A percentile compares a stretch with the other conserved stretches of the same genome.
Conservation (phyloP, 2,113 vertebrate genomes). For the Cricetomys ansorgei region DNA sequence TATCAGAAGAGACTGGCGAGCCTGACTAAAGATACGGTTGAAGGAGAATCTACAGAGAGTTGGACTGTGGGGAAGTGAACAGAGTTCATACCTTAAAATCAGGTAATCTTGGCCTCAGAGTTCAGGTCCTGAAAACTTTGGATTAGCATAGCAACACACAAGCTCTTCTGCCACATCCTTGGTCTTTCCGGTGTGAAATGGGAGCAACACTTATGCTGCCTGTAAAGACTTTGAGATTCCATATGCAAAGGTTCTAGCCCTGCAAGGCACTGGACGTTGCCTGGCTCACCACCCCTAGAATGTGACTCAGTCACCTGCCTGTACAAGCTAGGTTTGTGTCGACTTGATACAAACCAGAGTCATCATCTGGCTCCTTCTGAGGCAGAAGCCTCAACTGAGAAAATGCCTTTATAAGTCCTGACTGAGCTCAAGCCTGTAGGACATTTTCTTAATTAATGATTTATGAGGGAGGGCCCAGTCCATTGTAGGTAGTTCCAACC, state of each 20-base stretch:
- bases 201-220: not conserved
- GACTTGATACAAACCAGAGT: not conserved
- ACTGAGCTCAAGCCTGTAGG: not conserved
- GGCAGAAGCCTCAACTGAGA: not conserved
- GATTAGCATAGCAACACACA: not conserved
- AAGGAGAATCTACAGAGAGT: not conserved
- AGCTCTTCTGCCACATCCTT: rapidly evolving
- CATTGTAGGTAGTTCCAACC: not conserved
- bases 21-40: not conserved
- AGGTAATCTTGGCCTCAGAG: not conserved
- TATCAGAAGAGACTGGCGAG: not conserved
- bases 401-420: not conserved
- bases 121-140: constrained; percentile 15
- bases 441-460: not conserved
- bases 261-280: not conserved
- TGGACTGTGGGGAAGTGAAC: not conserved
- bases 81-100: not conserved
- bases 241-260: not conserved
- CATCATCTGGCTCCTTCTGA: too few species aligned
- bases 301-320: not conserved
- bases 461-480: not conserved
- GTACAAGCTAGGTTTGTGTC: not conserved
- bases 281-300: not conserved
- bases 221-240: not conserved
- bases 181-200: not conserved